Evolutionary conservation across 1,140 invertebrate species (phyloP), one percentile per base, ranked within the genome.

Genomic region (Drosophila yakuba): DNA sequence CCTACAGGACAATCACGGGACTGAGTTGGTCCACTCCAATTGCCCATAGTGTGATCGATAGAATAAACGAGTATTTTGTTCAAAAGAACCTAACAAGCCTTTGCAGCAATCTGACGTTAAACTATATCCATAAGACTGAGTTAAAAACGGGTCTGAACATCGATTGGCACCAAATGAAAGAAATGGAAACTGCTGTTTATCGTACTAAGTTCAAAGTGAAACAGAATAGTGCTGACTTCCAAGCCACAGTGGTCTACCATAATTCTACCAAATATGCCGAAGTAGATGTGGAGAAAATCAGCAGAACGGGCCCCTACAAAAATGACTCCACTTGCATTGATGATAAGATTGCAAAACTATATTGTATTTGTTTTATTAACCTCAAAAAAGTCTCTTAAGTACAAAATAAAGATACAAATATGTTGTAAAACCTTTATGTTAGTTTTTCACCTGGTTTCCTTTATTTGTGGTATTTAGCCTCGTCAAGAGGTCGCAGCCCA

Each of bases 271-370:
- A 82, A 5, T 51, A 15, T 0, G 59, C 83, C 0, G 47, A 77
- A 6, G 66, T 89, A 14, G 54, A 78, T 43, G 78, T 83, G 4
- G 90, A 91, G 57, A 92, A 92, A 32, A 94, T 96, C 2, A 95
- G 95, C 74, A 92, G 95, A 32, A 93, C 95, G 10, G 95, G 95
- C 71, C 91, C 92, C 0, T 96, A 96, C 80, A 92, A 89, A 10
- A 91, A 92, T 1, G 92, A 93, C 47, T 93, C 93, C 12, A 80
- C 78, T 11, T 95, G 94, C 75, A 92, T 94, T 3, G 66, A 91
- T 17, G 91, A 93, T 56, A 93, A 93, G 41, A 77, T 91, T 44
- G 91, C 94, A 14, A 94, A 94, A 74, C 93, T 94, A 52, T 95
- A 93, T 90, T 95, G 94, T 20, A 83, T 84, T 45, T 84, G 80